phyloP scores from a whole-genome alignment of 2,797 vertebrate species.

The Pagetopsis macropterus region DNA sequence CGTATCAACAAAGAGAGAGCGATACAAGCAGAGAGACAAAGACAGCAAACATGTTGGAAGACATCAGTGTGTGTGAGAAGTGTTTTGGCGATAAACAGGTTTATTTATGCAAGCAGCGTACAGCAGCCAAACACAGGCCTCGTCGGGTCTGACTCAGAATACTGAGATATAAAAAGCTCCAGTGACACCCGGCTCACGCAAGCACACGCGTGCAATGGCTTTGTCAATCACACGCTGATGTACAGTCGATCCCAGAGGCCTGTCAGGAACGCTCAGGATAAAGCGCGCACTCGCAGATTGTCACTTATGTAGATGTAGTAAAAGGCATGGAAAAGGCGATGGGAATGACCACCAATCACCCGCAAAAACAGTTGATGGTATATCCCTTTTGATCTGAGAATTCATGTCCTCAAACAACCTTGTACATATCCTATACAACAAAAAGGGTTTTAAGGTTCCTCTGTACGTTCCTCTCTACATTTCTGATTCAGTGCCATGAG shows the following conservation, averaged over 20 bases:
- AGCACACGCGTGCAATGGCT: constrained; percentile 43
- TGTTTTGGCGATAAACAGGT: constrained; percentile 72
- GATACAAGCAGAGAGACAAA: constrained; percentile 60
- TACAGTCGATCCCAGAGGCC: constrained; percentile 66
- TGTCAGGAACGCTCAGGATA: constrained; percentile 30
- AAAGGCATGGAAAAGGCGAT: constrained; percentile 4
- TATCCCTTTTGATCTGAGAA: constrained; percentile 11
- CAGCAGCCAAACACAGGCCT: constrained; percentile 72
- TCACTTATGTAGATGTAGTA: constrained; percentile 30
- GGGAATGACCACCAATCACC: constrained; percentile 24
- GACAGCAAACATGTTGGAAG: constrained; percentile 58
- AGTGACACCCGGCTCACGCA: constrained; percentile 45
- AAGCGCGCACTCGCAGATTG: constrained; percentile 5
- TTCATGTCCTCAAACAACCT: constrained; percentile 25
- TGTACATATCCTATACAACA: constrained; percentile 8
- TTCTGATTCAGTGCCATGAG: constrained; percentile 16
- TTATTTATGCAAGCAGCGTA: constrained; percentile 76
- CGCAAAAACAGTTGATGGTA: constrained; percentile 1
- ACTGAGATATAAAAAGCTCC: constrained; percentile 76
- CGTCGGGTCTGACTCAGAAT: constrained; percentile 74
- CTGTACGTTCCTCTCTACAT: constrained; percentile 9
- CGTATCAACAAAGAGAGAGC: constrained; percentile 61
- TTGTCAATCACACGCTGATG: constrained; percentile 74
- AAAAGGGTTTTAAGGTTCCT: constrained; percentile 15
- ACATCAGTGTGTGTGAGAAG: constrained; percentile 59